Base-by-base conservation (phyloP, 2,888 invertebrate genomes). In the Elgonia sp. region DNA sequence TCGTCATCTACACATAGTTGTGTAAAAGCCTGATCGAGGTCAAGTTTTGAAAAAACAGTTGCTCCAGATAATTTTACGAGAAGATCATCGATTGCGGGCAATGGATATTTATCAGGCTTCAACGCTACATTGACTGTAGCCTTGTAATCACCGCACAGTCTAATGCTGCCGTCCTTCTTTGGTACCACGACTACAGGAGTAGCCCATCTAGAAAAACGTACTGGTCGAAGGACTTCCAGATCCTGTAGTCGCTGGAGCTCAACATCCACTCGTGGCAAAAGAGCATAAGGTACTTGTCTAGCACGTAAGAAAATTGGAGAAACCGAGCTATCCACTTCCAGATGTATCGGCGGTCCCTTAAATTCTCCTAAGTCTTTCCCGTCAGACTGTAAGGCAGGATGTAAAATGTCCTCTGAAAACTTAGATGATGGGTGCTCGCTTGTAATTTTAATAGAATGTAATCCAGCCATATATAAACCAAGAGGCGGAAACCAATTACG, bases 141-240 rank as follows among this genome's bases (percentile, higher is more conserved):
- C 14, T 81, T 86, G 40, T 86, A 81, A 16, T 86, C 81, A 3
- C 75, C 81, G 20, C 85, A 86, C 0, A 86, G 62, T 16, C 79
- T 14, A 20, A 70, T 20, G 0, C 37, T 60, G 12, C 84, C 76
- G 69, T 84, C 70, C 21, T 37, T 1, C 40, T 84, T 76, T 16
- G 69, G 6, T 3, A 83, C 75, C 1, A 70, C 69, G 6, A 81
- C 73, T 4, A 85, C 67, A 2, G 85, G 85, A 4, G 80, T 85
- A n/a, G 85, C 79, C 73, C 79, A 85, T n/a, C 14, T 29, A 4
- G 69, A 85, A 57, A 57, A 79, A 8, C 18, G 42, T 16, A 55
- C 65, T 14, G 79, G 79, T 12, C n/a, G 16, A 18, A 84, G n/a
- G 10, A 79, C 84, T 5, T 73, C 79, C 0, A 37, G 3, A n/a